Evolutionary conservation across 2,888 invertebrate species (phyloP).

Genomic region (Leptinotarsa tumamoca): DNA sequence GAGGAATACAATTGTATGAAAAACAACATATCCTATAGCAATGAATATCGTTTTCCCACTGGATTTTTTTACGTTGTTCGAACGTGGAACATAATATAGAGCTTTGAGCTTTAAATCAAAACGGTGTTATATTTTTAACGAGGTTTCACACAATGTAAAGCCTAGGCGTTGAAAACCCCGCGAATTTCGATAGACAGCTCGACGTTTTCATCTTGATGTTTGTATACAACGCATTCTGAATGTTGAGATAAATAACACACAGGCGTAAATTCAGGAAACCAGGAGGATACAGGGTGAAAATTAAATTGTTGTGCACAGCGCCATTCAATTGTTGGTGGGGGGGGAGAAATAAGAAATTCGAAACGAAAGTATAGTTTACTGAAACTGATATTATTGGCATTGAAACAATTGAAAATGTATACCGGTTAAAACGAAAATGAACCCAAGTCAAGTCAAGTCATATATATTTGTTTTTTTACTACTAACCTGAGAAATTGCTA

Average conservation of each 20-base stretch:
- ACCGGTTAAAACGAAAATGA: no score
- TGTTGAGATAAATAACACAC: background rate
- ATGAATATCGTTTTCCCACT: background rate
- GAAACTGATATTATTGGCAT: background rate
- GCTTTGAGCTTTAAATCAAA: conserved; percentile 14
- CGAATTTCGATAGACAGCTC: conserved; percentile 8
- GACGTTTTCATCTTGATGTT: conserved; percentile 7
- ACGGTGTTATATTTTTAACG: conserved; percentile 11
- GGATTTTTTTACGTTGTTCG: background rate
- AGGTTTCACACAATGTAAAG: conserved; percentile 13
- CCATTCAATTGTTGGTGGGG: no score
- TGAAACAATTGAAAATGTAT: no score
- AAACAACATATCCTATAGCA: background rate
- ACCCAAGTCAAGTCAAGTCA: no score
- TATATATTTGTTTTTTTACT: no score
- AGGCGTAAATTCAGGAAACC: background rate
- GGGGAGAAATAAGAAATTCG: no score
- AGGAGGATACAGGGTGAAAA: background rate
- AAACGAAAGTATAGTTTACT: background rate
- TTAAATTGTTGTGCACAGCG: no score
- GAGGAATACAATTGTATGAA: background rate
- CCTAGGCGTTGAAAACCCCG: background rate
- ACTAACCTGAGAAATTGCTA: no score
- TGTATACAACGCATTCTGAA: background rate
- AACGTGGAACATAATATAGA: background rate